These are phyloP conservation scores for Dermatemys mawii DNA, from an alignment of 2,113 vertebrate species.

Conservation along the genomic window DNA sequence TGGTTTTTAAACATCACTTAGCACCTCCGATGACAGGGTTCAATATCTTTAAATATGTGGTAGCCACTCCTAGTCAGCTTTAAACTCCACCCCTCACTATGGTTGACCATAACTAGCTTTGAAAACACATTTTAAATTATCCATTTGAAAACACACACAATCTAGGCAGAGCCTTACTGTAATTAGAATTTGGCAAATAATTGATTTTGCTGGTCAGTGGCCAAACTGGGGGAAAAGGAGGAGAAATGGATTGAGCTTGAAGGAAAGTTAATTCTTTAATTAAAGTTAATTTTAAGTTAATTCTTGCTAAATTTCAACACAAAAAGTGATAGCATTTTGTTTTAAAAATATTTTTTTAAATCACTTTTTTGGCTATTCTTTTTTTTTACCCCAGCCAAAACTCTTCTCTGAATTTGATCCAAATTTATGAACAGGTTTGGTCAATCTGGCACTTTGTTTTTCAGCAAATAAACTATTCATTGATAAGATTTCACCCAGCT, in stretches of 20 bases:
- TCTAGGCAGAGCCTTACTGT: background rate
- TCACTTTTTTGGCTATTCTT: background rate
- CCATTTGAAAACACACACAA: background rate
- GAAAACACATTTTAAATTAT: background rate
- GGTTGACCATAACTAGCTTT: fast-evolving
- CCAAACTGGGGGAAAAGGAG: background rate
- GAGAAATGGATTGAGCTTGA: background rate
- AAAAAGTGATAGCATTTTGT: background rate
- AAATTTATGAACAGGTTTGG: background rate
- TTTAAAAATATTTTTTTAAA: background rate
- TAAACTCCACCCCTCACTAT: background rate
- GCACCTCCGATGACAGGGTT: background rate
- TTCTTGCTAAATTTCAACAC: background rate
- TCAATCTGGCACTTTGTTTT: background rate
- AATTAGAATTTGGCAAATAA: background rate
- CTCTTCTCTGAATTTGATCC: background rate
- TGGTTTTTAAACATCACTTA: background rate
- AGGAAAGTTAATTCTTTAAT: background rate
- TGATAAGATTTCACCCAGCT: background rate
- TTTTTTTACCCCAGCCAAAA: background rate
- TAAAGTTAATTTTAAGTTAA: background rate
- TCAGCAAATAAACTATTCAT: background rate
- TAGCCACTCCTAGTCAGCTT: background rate
- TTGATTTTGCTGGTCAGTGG: background rate
- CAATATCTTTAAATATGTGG: background rate